Evolutionary conservation across 2,113 vertebrate species (phyloP), one percentile per base, ranked within the genome.

Genomic region (Aepyceros melampus): DNA sequence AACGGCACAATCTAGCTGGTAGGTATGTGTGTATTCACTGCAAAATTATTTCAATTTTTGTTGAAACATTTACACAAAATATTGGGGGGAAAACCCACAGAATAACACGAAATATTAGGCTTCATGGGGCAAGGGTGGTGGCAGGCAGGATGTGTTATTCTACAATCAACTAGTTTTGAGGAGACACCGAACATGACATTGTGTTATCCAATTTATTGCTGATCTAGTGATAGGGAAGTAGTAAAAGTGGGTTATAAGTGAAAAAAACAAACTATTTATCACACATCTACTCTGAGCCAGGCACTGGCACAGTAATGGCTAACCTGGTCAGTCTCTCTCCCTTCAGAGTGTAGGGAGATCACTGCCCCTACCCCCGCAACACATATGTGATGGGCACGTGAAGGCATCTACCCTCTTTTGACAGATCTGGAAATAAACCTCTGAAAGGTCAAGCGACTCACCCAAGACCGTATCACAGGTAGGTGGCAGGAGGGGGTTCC

Each of bases 21-120:
- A 84, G 53, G 11, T 8, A 81, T 74, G 51, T 3, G 4, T 51
- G 5, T 47, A n/a, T 55, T 82, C 76, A 49, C 56, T 67, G 25
- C 15, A 82, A 89, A 43, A 84, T 64, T 36, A 47, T 71, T 89
- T 86, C 31, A 36, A 51, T 8, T 82, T 95, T 36, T 62, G 17
- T 36, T 93, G 79, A 89, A 58, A 51, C 88, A 71, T 87, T 83
- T 29, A 67, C 82, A 89, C 87, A 82, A 89, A 97, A 89, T 60
- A 23, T 43, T 47, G 67, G 15, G 56, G 78, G 6, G 17, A 14
- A 64, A 83, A 60, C 25, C 43, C 56, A 62, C 33, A 87, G 45
- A 2, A 29, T 53, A 25, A n/a, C 49, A n/a, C 4, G 55, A 89
- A 60, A 31, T 79, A 64, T 40, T 58, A 89, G 90, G 79, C 36